Percentiles rank a stretch among this genome's conserved stretches.
phyloP scores from a whole-genome alignment of 2,113 vertebrate species.

The Xiphorhynchus elegans region DNA sequence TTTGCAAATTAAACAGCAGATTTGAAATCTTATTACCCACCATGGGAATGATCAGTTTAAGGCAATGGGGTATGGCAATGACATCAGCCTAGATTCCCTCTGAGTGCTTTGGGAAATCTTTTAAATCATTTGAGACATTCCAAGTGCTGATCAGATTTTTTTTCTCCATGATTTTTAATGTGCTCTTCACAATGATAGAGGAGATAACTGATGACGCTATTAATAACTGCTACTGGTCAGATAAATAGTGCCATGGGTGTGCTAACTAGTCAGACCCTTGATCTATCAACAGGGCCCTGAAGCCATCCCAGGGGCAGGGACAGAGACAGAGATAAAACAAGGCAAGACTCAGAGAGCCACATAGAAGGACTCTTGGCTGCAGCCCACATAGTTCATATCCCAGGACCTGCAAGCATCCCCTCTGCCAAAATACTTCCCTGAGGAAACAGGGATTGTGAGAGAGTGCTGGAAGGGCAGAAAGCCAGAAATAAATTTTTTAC shows the following conservation, averaged over 20 bases:
- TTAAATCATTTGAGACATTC: background rate
- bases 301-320: background rate
- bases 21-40: background rate
- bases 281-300: background rate
- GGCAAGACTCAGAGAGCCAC: background rate
- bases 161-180: background rate
- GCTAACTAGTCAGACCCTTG: background rate
- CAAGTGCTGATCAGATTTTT: background rate
- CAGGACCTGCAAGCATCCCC: background rate
- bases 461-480: background rate
- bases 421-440: background rate
- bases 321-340: background rate
- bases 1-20: background rate
- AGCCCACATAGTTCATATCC: background rate
- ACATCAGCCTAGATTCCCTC: background rate
- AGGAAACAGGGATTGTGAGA: background rate
- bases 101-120: background rate
- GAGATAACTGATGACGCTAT: background rate
- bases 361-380: background rate
- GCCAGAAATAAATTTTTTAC: background rate
- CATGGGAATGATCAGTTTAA: background rate
- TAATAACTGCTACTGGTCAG: background rate
- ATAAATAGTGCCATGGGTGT: background rate
- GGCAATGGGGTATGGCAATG: background rate
- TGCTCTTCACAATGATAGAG: background rate